Percentiles rank a stretch among this genome's conserved stretches.
These are phyloP conservation scores for Calidris pygmaea DNA, from an alignment of 2,113 vertebrate genomes.

Conservation along the genomic window DNA sequence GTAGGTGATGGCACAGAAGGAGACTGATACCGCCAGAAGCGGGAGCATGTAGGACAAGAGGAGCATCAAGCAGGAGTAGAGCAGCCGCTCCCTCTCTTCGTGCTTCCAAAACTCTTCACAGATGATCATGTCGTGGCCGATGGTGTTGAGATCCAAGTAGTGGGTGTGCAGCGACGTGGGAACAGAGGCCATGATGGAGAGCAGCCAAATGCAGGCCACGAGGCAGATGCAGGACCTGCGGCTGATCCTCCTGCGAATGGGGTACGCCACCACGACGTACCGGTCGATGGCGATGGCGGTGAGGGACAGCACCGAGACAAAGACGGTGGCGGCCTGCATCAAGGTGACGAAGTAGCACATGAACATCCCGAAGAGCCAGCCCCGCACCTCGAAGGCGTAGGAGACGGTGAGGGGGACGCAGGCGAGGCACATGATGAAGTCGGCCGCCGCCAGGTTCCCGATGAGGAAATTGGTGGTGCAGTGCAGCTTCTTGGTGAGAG, in stretches of 20 bases:
- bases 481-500: constrained; percentile 85
- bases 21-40: constrained; percentile 77
- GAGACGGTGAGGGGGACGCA: constrained; percentile 84
- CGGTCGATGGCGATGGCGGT: constrained; percentile 87
- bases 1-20: constrained; percentile 85
- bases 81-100: constrained; percentile 72
- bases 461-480: constrained; percentile 89
- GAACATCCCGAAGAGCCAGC: constrained; percentile 84
- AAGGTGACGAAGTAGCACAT: constrained; percentile 84
- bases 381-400: constrained; percentile 83
- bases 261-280: constrained; percentile 85
- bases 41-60: constrained; percentile 86
- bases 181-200: constrained; percentile 74
- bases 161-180: constrained; percentile 79
- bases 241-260: constrained; percentile 77
- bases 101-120: constrained; percentile 88
- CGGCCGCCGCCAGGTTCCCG: constrained; percentile 82
- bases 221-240: constrained; percentile 75
- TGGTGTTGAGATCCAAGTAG: constrained; percentile 80
- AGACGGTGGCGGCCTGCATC: constrained; percentile 83
- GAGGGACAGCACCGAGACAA: constrained; percentile 84
- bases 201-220: constrained; percentile 80
- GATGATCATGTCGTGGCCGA: constrained; percentile 82
- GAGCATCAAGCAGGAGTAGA: constrained; percentile 86
- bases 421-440: constrained; percentile 87